These are phyloP conservation scores for Onchidella celtica DNA, from an alignment of 2,888 invertebrate species.

Conservation along the genomic window DNA sequence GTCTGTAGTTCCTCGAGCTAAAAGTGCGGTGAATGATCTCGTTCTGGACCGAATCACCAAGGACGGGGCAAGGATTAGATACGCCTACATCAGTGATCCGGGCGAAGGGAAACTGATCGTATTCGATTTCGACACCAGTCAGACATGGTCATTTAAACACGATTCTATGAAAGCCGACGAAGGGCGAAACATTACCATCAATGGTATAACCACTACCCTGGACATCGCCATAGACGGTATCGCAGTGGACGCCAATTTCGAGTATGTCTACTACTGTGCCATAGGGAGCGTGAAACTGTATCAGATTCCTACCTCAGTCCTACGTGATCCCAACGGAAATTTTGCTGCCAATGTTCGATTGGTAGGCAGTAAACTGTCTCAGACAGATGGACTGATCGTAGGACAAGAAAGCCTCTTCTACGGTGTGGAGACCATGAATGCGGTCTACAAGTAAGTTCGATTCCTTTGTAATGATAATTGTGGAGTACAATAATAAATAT, in stretches of 20 bases:
- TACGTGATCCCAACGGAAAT: not conserved
- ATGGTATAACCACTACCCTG: not conserved
- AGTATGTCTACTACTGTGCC: constrained; percentile 3
- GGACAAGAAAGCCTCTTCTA: constrained; percentile 7
- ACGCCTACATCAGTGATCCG: constrained; percentile 10
- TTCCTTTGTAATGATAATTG: no score
- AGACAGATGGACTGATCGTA: not conserved
- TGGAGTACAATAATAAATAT: no score
- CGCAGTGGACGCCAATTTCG: not conserved
- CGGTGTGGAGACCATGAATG: not conserved
- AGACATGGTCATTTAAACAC: not conserved
- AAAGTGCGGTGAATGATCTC: constrained; percentile 5
- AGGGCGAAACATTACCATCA: not conserved
- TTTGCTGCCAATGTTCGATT: no score
- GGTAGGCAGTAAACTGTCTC: not conserved
- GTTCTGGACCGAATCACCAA: not conserved
- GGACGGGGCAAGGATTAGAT: not conserved
- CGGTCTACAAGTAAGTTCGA: constrained; percentile 21
- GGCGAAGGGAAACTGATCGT: not conserved
- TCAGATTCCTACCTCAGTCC: constrained; percentile 8
- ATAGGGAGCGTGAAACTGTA: not conserved
- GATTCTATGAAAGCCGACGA: not conserved
- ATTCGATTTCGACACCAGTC: not conserved
- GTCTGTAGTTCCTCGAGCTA: not conserved
- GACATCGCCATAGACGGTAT: not conserved